These are phyloP conservation scores for Diadromus collaris DNA, from an alignment of 2,888 invertebrate species.

Conservation along the genomic window DNA sequence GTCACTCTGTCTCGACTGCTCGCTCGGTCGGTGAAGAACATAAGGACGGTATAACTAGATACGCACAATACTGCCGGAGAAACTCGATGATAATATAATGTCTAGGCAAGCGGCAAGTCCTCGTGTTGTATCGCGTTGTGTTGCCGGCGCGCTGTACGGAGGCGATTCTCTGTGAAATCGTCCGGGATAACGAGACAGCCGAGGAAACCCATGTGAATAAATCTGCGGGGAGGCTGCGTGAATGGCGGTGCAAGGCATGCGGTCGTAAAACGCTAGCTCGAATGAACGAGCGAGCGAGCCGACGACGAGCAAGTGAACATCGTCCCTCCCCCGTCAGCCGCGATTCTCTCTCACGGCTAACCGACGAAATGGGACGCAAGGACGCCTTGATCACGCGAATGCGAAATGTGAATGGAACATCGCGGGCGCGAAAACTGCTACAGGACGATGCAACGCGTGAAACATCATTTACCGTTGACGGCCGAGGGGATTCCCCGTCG, in stretches of 20 bases:
- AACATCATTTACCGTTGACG: constrained; percentile 35
- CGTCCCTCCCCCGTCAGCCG: constrained; percentile 13
- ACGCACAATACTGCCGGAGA: background rate
- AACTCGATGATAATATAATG: background rate
- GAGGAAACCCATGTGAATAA: constrained; percentile 60
- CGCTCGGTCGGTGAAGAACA: background rate
- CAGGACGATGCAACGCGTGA: constrained; percentile 22
- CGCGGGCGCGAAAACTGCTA: constrained; percentile 12
- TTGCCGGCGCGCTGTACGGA: background rate
- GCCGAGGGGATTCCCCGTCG: background rate
- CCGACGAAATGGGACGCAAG: constrained; percentile 61
- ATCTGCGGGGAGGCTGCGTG: constrained; percentile 52
- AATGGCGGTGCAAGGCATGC: constrained; percentile 64
- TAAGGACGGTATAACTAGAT: constrained; percentile 12
- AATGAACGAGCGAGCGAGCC: constrained; percentile 59
- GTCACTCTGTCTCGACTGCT: background rate
- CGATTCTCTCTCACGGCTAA: constrained; percentile 31
- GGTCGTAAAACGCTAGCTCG: constrained; percentile 65
- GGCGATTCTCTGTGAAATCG: constrained; percentile 56
- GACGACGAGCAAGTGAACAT: constrained; percentile 48
- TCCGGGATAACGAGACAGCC: constrained; percentile 59
- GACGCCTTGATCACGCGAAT: constrained; percentile 58
- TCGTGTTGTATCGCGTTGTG: background rate
- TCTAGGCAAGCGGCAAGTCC: background rate
- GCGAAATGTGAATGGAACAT: constrained; percentile 59